A percentile compares a stretch with the other conserved stretches of the same genome.
Conservation (phyloP, 2,113 vertebrate species). For the Tupaia chinensis region DNA sequence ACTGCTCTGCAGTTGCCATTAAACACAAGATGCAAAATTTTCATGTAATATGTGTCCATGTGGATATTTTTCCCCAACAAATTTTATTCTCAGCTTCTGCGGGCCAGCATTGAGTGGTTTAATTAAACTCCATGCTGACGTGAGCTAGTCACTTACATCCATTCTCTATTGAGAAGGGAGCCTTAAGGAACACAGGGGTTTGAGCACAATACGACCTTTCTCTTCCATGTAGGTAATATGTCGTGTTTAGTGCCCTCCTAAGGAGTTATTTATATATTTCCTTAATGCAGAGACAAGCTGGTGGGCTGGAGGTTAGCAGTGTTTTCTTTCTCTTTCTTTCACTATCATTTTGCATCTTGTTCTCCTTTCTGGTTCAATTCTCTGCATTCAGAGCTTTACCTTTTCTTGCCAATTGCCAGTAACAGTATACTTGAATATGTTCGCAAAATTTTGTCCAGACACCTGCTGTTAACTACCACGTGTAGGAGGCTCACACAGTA, state of each 20-base stretch:
- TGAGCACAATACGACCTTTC: slow-evolving; percentile 71
- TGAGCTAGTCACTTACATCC: slow-evolving; percentile 47
- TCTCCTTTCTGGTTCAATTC: slow-evolving; percentile 47
- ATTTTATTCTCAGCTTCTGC: slow-evolving; percentile 70
- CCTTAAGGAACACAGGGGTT: slow-evolving; percentile 51
- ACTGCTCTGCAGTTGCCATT: slow-evolving; percentile 64
- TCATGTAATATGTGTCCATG: slow-evolving; percentile 52
- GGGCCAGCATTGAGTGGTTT: slow-evolving; percentile 31
- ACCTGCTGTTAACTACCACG: slow-evolving; percentile 63
- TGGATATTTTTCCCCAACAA: slow-evolving; percentile 67
- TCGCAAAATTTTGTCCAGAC: slow-evolving; percentile 70
- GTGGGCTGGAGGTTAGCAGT: background rate
- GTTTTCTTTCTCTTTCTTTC: slow-evolving; percentile 42
- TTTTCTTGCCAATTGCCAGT: slow-evolving; percentile 53
- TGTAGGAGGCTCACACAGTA: background rate
- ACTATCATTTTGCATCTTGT: slow-evolving; percentile 61
- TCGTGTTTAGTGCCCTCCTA: slow-evolving; percentile 54
- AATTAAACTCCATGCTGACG: slow-evolving; percentile 73
- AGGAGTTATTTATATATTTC: slow-evolving; percentile 45
- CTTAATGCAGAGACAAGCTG: slow-evolving; percentile 56
- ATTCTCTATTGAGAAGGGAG: slow-evolving; percentile 70
- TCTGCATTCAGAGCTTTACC: slow-evolving; percentile 49
- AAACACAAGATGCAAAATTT: slow-evolving; percentile 62
- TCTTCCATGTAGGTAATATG: slow-evolving; percentile 38
- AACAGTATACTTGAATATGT: slow-evolving; percentile 48